Evolutionary conservation across 1,140 invertebrate species (phyloP).

Genomic region (Spodoptera frugiperda): DNA sequence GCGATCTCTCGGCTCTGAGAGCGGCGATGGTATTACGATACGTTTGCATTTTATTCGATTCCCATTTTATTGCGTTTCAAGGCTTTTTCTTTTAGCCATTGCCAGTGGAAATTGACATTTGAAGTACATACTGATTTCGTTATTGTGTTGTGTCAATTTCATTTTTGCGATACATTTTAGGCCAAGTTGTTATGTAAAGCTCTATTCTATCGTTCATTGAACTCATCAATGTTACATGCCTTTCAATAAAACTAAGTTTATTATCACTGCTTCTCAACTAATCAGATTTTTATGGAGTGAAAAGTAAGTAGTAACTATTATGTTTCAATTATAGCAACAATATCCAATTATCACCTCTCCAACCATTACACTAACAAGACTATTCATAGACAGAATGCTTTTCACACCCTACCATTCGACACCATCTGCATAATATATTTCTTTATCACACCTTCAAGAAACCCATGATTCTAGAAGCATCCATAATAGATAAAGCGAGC

Average conservation of each 20-base stretch:
- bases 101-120: too few species aligned
- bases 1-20: background rate
- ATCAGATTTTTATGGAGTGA: too few species aligned
- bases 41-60: conserved; percentile 10
- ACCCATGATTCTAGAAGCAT: background rate
- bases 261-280: too few species aligned
- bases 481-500: too few species aligned
- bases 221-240: background rate
- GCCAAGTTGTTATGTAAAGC: background rate
- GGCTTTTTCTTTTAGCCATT: too few species aligned
- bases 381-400: background rate
- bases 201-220: background rate
- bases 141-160: too few species aligned
- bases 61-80: conserved; percentile 2
- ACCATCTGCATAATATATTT: background rate
- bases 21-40: background rate
- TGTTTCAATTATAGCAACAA: too few species aligned
- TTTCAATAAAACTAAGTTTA: background rate
- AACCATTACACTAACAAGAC: too few species aligned
- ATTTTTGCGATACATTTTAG: too few species aligned
- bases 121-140: too few species aligned
- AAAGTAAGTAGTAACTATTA: too few species aligned
- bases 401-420: background rate
- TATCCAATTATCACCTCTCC: too few species aligned
- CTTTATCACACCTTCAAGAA: background rate